Evolutionary conservation across 1,140 invertebrate species (phyloP), one percentile per base, ranked within the genome.

Genomic region (Caenorhabditis remanei): DNA sequence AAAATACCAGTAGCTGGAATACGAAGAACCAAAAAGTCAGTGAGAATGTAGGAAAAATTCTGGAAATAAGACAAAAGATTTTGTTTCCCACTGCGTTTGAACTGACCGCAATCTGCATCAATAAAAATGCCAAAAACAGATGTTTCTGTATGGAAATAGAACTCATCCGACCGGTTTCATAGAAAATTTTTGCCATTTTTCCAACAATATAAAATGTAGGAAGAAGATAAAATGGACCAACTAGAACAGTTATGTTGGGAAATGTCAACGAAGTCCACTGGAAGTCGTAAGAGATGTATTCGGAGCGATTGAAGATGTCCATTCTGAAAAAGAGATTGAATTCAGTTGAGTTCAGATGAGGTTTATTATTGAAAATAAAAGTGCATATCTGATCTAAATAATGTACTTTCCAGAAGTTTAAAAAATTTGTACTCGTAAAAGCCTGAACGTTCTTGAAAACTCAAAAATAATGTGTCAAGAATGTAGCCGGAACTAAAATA

Each of bases 21-120:
- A 14, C 65, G 65, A 43, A 71, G 13, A 5, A 71, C 65, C 14
- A 71, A 7, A 21, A 71, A 71, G 19, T 71, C 65, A 6, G 65
- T 71, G 65, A 71, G 11, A 19, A 71, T 71, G 41, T 71, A 71
- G 65, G 8, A 71, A 21, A 71, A 71, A 8, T 71, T 71, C 65
- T 71, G 40, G 19, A 71, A 71, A 43, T 43, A 61, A 5, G 21
- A 53, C 11, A 53, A 14, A 3, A 3, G 50, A 11, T 3, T 63
- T 63, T 1, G 8, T 21, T 21, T 46, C 46, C 19, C 41, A n/a
- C 43, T 14, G 4, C 40, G 16, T 71, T 32, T 11, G 32, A 71
- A 71, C 65, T 71, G 16, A 71, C 65, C 40, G 21, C 65, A 43
- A 46, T 19, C 19, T 71, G 65, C 65, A 71, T 71, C 13, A 71